A percentile compares a stretch with the other conserved stretches of the same genome.
Conservation (phyloP, 2,113 vertebrate genomes). For the Barnardius zonarius region DNA sequence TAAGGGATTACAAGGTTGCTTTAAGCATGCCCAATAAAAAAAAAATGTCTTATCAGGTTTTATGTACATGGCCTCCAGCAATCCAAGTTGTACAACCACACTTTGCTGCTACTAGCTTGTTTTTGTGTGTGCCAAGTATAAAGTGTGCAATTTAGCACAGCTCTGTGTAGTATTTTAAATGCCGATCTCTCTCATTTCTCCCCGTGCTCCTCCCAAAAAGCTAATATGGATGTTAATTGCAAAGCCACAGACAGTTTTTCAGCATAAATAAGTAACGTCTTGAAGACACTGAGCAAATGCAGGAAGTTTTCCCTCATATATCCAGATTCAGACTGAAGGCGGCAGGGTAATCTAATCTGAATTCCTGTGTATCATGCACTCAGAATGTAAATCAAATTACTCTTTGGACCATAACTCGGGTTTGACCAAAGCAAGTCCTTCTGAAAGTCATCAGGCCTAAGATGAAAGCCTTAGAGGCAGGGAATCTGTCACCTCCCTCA, state of each 20-base stretch:
- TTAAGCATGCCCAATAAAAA: constrained; percentile 31
- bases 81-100: neutral
- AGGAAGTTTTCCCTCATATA: neutral
- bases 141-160: neutral
- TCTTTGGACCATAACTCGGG: neutral
- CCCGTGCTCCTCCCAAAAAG: neutral
- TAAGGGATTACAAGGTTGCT: constrained; percentile 49
- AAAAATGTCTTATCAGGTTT: neutral
- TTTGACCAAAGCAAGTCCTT: constrained; percentile 15
- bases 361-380: neutral
- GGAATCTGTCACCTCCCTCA: neutral
- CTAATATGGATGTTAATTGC: neutral
- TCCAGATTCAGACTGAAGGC: neutral
- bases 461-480: constrained; percentile 8
- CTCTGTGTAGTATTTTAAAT: neutral
- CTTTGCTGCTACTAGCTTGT: neutral
- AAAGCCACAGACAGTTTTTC: neutral
- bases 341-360: neutral
- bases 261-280: neutral
- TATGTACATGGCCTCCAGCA: constrained; percentile 23
- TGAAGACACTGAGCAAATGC: neutral
- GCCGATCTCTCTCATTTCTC: neutral
- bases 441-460: constrained; percentile 17
- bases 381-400: constrained; percentile 13
- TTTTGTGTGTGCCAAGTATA: neutral